A percentile compares a stretch with the other conserved stretches of the same genome.
These are phyloP conservation scores for Bolinopsis microptera DNA, from an alignment of 37 sponge, comb jelly and placozoan species.

Conservation along the genomic window DNA sequence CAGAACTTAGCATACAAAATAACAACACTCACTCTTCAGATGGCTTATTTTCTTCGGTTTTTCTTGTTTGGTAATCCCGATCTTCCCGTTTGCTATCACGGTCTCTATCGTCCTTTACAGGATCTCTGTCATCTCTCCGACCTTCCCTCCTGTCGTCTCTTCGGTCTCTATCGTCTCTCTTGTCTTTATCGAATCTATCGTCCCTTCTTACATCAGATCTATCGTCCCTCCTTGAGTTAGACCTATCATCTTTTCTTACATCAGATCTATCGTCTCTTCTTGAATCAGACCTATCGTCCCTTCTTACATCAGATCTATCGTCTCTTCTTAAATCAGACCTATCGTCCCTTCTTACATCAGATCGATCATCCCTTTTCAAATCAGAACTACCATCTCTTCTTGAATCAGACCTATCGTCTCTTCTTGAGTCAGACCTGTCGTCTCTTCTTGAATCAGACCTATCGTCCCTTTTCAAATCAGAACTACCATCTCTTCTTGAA, in stretches of 20 bases:
- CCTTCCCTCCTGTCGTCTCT: constrained; percentile 15
- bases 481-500: not conserved
- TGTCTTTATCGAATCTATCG: not conserved
- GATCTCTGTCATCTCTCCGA: not conserved
- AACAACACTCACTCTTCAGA: not conserved
- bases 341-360: not conserved
- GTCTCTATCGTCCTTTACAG: not conserved
- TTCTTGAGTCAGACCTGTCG: not conserved
- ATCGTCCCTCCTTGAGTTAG: not conserved
- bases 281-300: not conserved
- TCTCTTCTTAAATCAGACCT: not conserved
- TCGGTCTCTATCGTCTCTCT: not conserved
- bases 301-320: not conserved
- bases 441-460: not conserved
- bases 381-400: not conserved
- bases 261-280: not conserved
- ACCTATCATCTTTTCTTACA: not conserved
- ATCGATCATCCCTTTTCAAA: constrained; percentile 1
- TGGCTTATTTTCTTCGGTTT: not conserved
- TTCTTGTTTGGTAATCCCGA: too few relatives aligned
- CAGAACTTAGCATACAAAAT: too few relatives aligned
- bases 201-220: not conserved
- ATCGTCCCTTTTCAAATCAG: not conserved
- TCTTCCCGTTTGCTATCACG: not conserved
- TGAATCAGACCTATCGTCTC: not conserved